Evolutionary conservation across 2,888 invertebrate genomes (phyloP), one percentile per base, ranked within the genome.

Genomic region (Ophonus ardosiacus): DNA sequence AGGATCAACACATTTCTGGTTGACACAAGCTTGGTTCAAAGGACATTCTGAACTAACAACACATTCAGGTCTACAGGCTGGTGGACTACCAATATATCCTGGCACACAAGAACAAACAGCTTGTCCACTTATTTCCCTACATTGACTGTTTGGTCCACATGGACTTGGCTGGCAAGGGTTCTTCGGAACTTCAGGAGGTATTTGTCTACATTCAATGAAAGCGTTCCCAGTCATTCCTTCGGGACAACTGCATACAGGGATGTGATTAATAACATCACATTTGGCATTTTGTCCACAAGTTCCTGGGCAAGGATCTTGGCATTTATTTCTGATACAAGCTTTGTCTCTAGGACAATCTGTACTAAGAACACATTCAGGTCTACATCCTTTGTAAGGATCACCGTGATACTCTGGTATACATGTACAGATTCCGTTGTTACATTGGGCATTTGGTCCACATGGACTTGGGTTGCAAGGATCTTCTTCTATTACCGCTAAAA

Each of bases 201-300:
- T 1, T 8, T 7, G 51, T 0, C 86, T 79, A 91, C 96, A 96
- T 90, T 93, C 92, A 86, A 94, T 93, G 89, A 96, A 96, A 61
- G 97, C 96, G 94, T 97, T 96, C 85, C 97, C 97, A 57, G 95
- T 95, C 89, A 93, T 96, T 87, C 96, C 96, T 87, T 93, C 92
- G 85, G 95, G 93, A 89, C 97, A 97, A 89, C 95, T 96, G 91
- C 97, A 97, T 88, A 97, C 96, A 40, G 97, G 97, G 90, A 96
- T 96, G 89, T 97, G 97, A 88, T 97, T 96, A 79, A 96, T 94
- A 71, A 96, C 96, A 91, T 95, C 95, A 89, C 97, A 97, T 86
- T 95, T 94, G 43, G 97, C 96, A 89, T 97, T 96, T 76, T 94
- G 91, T 63, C 97, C 97, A 89, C 97, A 97, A 10, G 96, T 95